These are phyloP conservation scores for Xenopus laevis DNA, from an alignment of 2,113 vertebrate genomes.

Conservation along the genomic window DNA sequence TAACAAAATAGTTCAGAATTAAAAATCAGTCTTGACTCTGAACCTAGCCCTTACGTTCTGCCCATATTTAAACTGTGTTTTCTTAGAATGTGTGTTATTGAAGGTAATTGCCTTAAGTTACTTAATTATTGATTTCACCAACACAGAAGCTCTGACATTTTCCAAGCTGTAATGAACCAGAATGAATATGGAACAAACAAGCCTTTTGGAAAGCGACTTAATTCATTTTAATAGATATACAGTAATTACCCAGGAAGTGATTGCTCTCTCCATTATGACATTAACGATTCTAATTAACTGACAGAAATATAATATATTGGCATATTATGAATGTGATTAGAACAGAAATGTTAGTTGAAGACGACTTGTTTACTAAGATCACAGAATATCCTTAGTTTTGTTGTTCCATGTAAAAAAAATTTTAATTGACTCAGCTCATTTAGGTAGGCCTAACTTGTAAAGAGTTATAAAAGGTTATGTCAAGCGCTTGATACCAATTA, in stretches of 20 bases:
- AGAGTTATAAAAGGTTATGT: too few relatives aligned
- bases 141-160: conserved; percentile 61
- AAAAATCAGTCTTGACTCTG: too few relatives aligned
- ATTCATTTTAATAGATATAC: conserved; percentile 65
- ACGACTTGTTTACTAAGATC: conserved; percentile 38
- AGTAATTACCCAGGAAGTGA: conserved; percentile 41
- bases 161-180: conserved; percentile 60
- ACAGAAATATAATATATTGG: conserved; percentile 32
- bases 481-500: too few relatives aligned
- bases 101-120: conserved; percentile 64
- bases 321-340: conserved; percentile 30
- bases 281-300: conserved; percentile 29
- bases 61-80: background rate
- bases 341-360: conserved; percentile 47
- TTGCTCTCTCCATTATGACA: conserved; percentile 36
- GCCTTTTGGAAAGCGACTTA: conserved; percentile 59
- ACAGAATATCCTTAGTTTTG: background rate
- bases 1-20: too few relatives aligned
- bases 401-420: background rate
- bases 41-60: too few relatives aligned
- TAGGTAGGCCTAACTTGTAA: too few relatives aligned
- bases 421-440: too few relatives aligned
- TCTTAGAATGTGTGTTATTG: conserved; percentile 56
- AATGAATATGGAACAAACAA: conserved; percentile 62
- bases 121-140: conserved; percentile 70